Conservation (phyloP, 92 coral and sea anemone genomes). For the Galaxea fascicularis region DNA sequence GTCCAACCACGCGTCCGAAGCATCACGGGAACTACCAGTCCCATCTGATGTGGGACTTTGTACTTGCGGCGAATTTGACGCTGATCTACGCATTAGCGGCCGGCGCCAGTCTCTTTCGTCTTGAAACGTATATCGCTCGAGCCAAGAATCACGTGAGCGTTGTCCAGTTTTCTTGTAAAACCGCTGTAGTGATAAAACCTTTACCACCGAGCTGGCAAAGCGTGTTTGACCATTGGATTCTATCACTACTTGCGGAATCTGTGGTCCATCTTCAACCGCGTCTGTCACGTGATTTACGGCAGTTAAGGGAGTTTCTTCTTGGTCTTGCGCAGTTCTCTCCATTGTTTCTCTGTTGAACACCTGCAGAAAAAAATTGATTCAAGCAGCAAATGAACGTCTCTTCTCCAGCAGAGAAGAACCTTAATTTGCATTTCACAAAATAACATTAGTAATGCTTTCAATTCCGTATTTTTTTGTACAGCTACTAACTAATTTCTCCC, state of each 20-base stretch:
- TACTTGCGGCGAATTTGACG: slow-evolving; percentile 68
- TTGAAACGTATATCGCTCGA: slow-evolving; percentile 70
- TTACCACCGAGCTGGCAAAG: slow-evolving; percentile 83
- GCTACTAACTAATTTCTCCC: neutral
- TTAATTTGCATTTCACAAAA: neutral
- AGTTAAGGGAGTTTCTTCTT: slow-evolving; percentile 20
- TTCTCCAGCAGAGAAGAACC: neutral
- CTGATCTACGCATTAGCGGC: slow-evolving; percentile 76
- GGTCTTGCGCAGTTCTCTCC: slow-evolving; percentile 15
- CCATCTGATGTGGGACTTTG: slow-evolving; percentile 74
- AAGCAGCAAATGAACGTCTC: neutral
- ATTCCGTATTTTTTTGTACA: neutral
- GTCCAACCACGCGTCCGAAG: slow-evolving; percentile 57
- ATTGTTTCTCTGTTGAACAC: slow-evolving; percentile 8
- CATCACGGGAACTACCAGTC: slow-evolving; percentile 55
- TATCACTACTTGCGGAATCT: slow-evolving; percentile 67
- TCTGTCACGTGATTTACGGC: slow-evolving; percentile 13
- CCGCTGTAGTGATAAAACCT: slow-evolving; percentile 79
- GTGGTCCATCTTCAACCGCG: slow-evolving; percentile 11
- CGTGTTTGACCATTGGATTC: slow-evolving; percentile 65
- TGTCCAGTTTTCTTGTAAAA: slow-evolving; percentile 73
- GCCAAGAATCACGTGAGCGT: slow-evolving; percentile 85
- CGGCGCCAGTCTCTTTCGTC: slow-evolving; percentile 87
- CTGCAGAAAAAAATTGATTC: slow-evolving; percentile 1
- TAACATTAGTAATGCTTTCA: neutral